Conservation (phyloP, 2,113 vertebrate species). For the Ammodramus savannarum region DNA sequence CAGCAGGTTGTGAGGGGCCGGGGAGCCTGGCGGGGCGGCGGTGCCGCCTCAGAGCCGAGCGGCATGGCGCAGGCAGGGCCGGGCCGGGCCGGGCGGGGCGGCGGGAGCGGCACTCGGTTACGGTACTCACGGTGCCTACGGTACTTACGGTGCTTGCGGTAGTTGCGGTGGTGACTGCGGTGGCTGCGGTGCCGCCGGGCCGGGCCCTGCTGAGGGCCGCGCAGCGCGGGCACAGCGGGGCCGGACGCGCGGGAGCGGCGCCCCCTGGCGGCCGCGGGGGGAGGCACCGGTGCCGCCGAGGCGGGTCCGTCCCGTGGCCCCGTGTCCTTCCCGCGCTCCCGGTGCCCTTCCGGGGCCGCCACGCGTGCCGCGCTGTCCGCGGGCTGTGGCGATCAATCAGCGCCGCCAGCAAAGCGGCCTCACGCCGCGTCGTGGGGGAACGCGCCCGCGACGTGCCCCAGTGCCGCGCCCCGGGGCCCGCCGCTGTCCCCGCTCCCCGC, state of each 20-base stretch:
- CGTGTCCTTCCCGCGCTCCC: neutral
- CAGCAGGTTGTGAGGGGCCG: neutral
- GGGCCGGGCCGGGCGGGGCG: neutral
- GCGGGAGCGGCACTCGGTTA: neutral
- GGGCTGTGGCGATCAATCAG: constrained; percentile 72
- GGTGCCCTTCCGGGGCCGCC: constrained; percentile 64
- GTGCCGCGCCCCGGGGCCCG: neutral
- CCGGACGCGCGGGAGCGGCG: constrained; percentile 42
- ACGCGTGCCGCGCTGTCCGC: constrained; percentile 64
- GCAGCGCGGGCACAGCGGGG: neutral
- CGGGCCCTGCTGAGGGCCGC: neutral
- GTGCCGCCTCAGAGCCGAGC: neutral
- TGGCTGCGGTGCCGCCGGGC: no score
- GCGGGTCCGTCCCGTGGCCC: no score
- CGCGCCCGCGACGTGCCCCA: neutral
- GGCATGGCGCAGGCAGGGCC: neutral
- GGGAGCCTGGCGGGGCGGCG: neutral
- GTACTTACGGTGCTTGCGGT: no score
- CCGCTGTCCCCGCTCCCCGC: neutral
- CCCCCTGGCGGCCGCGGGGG: no score
- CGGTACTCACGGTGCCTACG: neutral
- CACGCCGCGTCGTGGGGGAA: neutral
- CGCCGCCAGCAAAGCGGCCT: neutral
- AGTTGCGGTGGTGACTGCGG: no score
- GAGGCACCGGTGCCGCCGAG: neutral